A percentile compares a stretch with the other conserved stretches of the same genome.
Conservation (phyloP, 2,888 invertebrate species). For the Pardosa pseudoannulata region DNA sequence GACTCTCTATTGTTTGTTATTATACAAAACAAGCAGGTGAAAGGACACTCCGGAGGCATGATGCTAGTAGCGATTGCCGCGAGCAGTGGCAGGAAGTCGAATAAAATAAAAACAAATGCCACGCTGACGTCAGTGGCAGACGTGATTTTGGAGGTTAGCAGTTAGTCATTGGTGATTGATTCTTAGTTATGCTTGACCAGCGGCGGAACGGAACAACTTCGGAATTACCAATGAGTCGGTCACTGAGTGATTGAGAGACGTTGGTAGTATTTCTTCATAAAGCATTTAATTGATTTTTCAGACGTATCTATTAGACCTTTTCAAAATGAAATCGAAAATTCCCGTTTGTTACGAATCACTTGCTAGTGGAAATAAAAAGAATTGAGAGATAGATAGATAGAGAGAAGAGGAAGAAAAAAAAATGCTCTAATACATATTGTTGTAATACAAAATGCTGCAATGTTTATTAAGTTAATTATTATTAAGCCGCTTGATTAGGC, state of each 20-base stretch:
- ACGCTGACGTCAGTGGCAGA: not conserved
- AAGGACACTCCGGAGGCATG: not conserved
- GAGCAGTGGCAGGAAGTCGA: not conserved
- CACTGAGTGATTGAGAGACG: not conserved
- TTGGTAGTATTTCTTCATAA: not conserved
- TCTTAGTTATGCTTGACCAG: not conserved
- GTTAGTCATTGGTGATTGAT: not conserved
- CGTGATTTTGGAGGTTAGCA: not conserved
- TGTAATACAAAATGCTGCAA: too few relatives aligned
- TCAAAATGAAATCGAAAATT: not conserved
- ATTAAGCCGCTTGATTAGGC: too few relatives aligned
- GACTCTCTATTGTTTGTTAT: not conserved
- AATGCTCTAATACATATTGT: too few relatives aligned
- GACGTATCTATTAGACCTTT: not conserved
- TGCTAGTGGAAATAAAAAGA: not conserved
- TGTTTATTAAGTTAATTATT: too few relatives aligned
- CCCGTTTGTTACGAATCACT: not conserved
- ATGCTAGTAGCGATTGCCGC: not conserved
- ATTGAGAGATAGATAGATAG: too few relatives aligned
- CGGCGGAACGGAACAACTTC: not conserved
- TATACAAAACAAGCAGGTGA: not conserved
- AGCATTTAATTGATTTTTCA: not conserved
- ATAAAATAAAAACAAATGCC: not conserved
- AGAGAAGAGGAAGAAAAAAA: too few relatives aligned
- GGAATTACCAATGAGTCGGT: not conserved